phyloP scores from a whole-genome alignment of 2,797 vertebrate species.

The Heterohyrax brucei region DNA sequence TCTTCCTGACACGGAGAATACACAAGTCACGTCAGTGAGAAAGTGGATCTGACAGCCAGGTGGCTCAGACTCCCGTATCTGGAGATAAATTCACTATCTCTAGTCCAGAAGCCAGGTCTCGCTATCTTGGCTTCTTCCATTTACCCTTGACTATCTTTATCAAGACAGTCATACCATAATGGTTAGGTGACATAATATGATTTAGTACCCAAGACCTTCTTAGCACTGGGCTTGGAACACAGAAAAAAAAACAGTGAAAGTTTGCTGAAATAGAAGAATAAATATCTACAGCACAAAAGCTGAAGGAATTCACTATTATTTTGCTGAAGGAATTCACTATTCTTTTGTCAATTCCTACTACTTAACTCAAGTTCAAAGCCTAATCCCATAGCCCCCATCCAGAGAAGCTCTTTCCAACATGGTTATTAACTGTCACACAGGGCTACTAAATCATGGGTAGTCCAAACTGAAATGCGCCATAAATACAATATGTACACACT shows the following conservation, averaged over 20 bases:
- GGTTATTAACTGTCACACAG: not conserved
- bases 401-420: conserved; percentile 13
- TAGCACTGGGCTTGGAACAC: not conserved
- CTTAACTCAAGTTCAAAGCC: not conserved
- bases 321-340: not conserved
- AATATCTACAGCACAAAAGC: not conserved
- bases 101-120: not conserved
- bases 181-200: not conserved
- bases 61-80: not conserved
- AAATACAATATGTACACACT: not conserved
- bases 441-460: not conserved
- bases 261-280: not conserved
- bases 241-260: not conserved
- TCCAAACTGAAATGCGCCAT: not conserved
- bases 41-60: not conserved
- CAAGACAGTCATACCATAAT: not conserved
- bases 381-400: not conserved
- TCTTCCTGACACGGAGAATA: not conserved
- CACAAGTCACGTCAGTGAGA: not conserved
- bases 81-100: not conserved
- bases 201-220: conserved; percentile 5
- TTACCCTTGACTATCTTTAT: not conserved
- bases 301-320: not conserved
- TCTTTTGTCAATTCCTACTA: not conserved
- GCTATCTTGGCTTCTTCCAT: not conserved